Conservation (phyloP, 2,888 invertebrate genomes). For the Drosophila anomalata region DNA sequence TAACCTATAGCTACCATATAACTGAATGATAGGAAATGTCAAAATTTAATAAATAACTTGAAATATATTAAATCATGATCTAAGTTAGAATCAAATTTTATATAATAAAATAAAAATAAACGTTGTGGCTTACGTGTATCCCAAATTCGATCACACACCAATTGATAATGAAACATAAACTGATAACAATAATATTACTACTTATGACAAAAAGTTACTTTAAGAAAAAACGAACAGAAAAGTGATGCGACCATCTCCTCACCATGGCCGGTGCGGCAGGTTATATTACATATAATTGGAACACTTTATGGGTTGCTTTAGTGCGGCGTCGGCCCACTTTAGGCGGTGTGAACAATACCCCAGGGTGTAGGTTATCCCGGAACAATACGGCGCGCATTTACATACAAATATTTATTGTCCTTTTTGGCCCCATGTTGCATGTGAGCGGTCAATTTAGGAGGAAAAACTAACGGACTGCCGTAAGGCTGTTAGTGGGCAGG, state of each 20-base stretch:
- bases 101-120: too few species aligned
- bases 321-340: conserved; percentile 18
- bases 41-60: too few species aligned
- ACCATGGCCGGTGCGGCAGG: too few species aligned
- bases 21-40: too few species aligned
- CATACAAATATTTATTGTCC: conserved; percentile 59
- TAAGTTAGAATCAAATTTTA: too few species aligned
- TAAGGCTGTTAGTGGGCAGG: conserved; percentile 19
- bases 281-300: conserved; percentile 10
- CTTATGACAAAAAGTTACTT: not conserved
- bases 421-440: conserved; percentile 61
- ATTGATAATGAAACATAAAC: too few species aligned
- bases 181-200: too few species aligned
- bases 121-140: too few species aligned
- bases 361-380: conserved; percentile 6
- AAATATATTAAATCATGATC: too few species aligned
- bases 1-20: too few species aligned
- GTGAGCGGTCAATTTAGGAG: conserved; percentile 64
- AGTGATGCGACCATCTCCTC: not conserved
- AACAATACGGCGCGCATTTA: conserved; percentile 37
- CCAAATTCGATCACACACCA: too few species aligned
- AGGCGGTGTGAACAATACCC: conserved; percentile 33
- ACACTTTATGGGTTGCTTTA: conserved; percentile 23
- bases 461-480: conserved; percentile 23
- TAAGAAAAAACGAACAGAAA: not conserved